Percentiles rank a stretch among this genome's conserved stretches.
phyloP scores from a whole-genome alignment of 2,888 invertebrate genomes.

The Diarsia mendica region DNA sequence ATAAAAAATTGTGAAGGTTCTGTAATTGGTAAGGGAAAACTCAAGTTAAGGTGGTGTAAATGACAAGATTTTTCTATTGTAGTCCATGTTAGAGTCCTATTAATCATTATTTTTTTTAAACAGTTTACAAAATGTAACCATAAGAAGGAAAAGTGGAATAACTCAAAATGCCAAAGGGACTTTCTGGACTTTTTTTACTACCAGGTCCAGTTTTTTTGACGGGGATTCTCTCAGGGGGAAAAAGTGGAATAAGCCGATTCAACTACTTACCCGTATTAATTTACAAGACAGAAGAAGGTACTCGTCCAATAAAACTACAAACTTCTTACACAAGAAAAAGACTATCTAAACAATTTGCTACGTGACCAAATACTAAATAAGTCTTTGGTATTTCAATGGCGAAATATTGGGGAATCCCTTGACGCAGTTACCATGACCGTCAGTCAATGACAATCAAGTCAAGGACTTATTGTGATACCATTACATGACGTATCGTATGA shows the following conservation, averaged over 20 bases:
- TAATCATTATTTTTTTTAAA: too few species aligned
- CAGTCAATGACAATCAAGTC: slow-evolving; percentile 3
- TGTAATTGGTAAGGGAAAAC: not conserved
- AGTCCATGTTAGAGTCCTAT: too few species aligned
- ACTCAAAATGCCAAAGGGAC: too few species aligned
- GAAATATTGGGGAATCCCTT: slow-evolving; percentile 24
- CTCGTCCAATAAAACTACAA: not conserved
- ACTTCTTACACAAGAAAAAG: not conserved
- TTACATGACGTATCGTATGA: not conserved
- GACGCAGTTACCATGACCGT: not conserved
- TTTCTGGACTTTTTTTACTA: too few species aligned
- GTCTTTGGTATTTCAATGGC: slow-evolving; percentile 10
- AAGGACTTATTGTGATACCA: slow-evolving; percentile 22
- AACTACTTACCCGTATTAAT: not conserved
- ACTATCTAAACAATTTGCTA: not conserved
- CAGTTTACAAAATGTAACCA: too few species aligned
- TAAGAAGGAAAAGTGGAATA: too few species aligned
- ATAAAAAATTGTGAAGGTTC: too few species aligned
- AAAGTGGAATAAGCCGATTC: too few species aligned
- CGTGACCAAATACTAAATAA: slow-evolving; percentile 15
- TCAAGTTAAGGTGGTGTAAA: not conserved
- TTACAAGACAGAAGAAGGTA: not conserved
- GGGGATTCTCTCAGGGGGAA: too few species aligned
- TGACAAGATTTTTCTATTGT: not conserved
- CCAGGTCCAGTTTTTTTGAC: too few species aligned